Conservation (phyloP, 1,140 invertebrate genomes). For the Hyphantria cunea region DNA sequence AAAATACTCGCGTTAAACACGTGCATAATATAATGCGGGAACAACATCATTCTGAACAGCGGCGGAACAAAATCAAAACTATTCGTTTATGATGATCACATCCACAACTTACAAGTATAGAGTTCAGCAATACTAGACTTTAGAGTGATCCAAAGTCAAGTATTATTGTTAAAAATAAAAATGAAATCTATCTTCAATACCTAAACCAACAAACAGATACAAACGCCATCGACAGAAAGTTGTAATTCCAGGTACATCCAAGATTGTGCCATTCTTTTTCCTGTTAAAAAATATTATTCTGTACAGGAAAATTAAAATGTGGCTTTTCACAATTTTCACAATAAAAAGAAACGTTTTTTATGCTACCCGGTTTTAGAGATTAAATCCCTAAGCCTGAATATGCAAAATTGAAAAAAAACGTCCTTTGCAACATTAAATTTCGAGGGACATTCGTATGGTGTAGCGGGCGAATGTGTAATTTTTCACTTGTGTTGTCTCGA, state of each 20-base stretch:
- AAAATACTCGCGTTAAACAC: neutral
- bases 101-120: too few relatives aligned
- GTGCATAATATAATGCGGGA: neutral
- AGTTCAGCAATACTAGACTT: too few relatives aligned
- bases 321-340: slow-evolving; percentile 47
- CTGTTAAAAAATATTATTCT: slow-evolving; percentile 14
- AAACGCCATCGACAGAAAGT: too few relatives aligned
- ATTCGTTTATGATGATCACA: too few relatives aligned
- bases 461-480: neutral
- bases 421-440: slow-evolving; percentile 4
- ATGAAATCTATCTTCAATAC: too few relatives aligned
- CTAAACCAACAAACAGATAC: too few relatives aligned
- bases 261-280: neutral
- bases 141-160: too few relatives aligned
- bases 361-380: slow-evolving; percentile 35
- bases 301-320: slow-evolving; percentile 35
- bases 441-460: neutral
- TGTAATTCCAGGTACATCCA: too few relatives aligned
- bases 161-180: too few relatives aligned
- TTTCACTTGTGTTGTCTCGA: neutral
- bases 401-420: slow-evolving; percentile 43
- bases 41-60: too few relatives aligned
- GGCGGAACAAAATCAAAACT: too few relatives aligned
- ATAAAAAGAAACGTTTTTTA: slow-evolving; percentile 36
- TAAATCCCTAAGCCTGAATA: slow-evolving; percentile 36